Evolutionary conservation across 2,113 vertebrate genomes (phyloP), one percentile per base, ranked within the genome.

Genomic region (Pterophyllum scalare): DNA sequence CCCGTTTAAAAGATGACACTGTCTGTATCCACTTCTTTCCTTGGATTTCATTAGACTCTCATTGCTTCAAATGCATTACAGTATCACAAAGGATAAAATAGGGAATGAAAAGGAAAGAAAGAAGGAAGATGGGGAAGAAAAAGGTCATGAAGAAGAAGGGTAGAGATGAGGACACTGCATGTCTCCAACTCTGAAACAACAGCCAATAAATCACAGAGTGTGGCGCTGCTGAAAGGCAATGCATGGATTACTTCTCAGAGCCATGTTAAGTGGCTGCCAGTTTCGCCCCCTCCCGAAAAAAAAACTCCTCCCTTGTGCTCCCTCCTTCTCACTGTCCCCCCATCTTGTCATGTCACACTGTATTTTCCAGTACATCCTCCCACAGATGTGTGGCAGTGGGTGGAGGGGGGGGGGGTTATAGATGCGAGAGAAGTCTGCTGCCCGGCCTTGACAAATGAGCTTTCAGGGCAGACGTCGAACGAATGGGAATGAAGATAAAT

Each of bases 371-470:
- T 77, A 91, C 91, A 94, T 91, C 92, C 88, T 93, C 87, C 87
- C 87, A 80, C 80, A 90, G 75, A 94, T 56, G 75, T 82, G 88
- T 82, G 80, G 58, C n/a, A 78, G 72, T 38, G 74, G 28, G 46
- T 31, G 7, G 81, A 38, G 49, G 20, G 43, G 31, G 20, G 64
- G 64, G 74, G 85, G 67, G 78, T 89, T 93, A 86, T 86, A 92
- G 92, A 95, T 79, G 94, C 77, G 91, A 88, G 54, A 94, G 89
- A 95, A 91, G 64, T 83, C 90, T 59, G 88, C 90, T 86, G 93
- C 88, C 94, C 94, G 94, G 91, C 91, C 91, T 95, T 93, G 94
- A 96, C 95, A 96, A 96, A 96, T 94, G 91, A 94, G 95, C 88
- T 95, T 95, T 95, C 91, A 88, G 85, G 90, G 89, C 91, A 89